Conservation (phyloP, 2,888 invertebrate genomes). For the Leistus spinibarbis region DNA sequence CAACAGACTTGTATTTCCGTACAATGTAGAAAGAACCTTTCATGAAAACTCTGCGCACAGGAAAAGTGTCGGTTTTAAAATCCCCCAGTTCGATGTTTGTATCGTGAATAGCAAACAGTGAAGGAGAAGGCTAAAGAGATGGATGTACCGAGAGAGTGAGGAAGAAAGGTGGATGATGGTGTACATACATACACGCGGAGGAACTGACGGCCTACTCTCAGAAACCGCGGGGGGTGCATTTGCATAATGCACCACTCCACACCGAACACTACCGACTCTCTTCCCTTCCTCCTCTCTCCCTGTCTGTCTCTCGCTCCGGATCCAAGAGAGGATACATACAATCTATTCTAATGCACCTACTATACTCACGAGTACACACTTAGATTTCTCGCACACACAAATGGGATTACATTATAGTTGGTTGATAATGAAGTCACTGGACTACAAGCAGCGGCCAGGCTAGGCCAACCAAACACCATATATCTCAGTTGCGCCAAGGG, state of each 20-base stretch:
- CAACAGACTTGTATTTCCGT: too few relatives aligned
- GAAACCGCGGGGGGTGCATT: constrained; percentile 50
- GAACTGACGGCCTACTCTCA: not conserved
- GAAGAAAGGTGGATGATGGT: not conserved
- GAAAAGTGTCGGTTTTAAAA: not conserved
- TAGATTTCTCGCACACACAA: constrained; percentile 3
- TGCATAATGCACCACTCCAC: constrained; percentile 51
- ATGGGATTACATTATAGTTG: constrained; percentile 11
- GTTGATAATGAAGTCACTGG: constrained; percentile 9
- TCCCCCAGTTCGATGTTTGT: not conserved
- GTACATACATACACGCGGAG: not conserved
- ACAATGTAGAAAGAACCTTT: too few relatives aligned
- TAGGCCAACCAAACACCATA: not conserved
- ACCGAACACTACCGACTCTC: too few relatives aligned
- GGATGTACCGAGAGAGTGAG: not conserved
- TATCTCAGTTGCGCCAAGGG: not conserved
- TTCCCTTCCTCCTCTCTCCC: too few relatives aligned
- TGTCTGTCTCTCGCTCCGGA: not conserved
- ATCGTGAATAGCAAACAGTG: not conserved
- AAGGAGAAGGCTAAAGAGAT: not conserved
- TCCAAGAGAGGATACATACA: constrained; percentile 7
- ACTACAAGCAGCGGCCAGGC: not conserved
- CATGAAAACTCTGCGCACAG: too few relatives aligned
- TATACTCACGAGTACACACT: constrained; percentile 10
- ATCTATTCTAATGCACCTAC: constrained; percentile 11